phyloP scores from a whole-genome alignment of 2,113 vertebrate species.

The Halcyon malimbica region DNA sequence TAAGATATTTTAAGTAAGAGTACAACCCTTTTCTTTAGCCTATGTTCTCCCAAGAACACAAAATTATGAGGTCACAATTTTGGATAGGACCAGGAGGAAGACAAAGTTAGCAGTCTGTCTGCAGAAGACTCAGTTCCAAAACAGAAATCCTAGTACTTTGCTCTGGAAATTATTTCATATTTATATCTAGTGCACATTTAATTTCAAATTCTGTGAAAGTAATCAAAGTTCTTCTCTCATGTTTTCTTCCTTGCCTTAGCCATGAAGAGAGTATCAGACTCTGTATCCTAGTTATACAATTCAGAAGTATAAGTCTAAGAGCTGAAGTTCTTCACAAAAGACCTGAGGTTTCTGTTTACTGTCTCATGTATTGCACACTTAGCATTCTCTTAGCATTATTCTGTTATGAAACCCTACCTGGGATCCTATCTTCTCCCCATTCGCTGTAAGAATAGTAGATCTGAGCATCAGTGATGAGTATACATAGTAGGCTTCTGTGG shows the following conservation, averaged over 20 bases:
- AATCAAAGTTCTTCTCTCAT: neutral
- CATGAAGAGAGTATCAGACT: neutral
- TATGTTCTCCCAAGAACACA: neutral
- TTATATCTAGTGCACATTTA: neutral
- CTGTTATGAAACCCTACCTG: neutral
- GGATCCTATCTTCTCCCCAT: neutral
- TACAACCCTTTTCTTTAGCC: neutral
- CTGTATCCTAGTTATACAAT: neutral
- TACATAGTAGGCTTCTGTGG: neutral
- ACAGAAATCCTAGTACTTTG: neutral
- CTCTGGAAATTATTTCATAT: neutral
- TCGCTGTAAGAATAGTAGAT: neutral
- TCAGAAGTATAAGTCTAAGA: neutral
- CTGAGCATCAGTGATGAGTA: neutral
- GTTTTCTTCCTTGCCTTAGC: neutral
- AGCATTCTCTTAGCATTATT: neutral
- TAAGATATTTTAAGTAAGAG: neutral
- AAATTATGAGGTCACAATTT: neutral
- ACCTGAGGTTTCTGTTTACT: neutral
- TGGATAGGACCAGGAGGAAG: neutral
- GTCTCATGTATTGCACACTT: neutral
- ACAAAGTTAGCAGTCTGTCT: neutral
- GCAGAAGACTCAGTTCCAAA: neutral
- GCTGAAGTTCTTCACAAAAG: neutral
- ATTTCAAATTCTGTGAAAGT: neutral